Base-by-base conservation (phyloP, 2,113 vertebrate genomes). In the Brienomyrus longianalis region DNA sequence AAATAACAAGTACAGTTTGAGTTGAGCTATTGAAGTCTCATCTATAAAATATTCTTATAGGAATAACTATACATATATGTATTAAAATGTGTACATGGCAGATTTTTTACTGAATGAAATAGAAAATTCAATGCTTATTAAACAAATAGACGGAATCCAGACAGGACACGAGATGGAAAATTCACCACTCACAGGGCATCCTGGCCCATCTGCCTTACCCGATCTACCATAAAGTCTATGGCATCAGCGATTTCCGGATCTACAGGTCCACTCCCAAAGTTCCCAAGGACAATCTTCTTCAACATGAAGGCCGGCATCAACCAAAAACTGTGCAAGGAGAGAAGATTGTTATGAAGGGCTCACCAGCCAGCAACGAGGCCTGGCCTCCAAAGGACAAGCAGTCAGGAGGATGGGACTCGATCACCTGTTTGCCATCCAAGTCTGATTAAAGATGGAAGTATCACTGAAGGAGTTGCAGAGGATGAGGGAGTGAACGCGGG, bases 211-310 rank as follows among this genome's bases (percentile, higher is more conserved):
- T 88, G 83, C 90, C 97, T 96, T 95, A 99, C 98, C 96, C 98
- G 95, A 93, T 99, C 98, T 88, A 99, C 98, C 98, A 99, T 99
- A 93, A 99, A 99, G 94, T 99, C 98, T 74, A 99, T 99, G 45
- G 98, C 98, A 45, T 99, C 97, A 0, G 98, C 98, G 98, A 99
- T 99, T 93, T 98, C 95, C 5, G 97, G 94, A 93, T 99, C 98
- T n/a, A 99, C 95, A 0, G 97, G 98, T 93, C 98, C 98, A 94
- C 97, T 98, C 0, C 98, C 95, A 92, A 99, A 99, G 94, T 99
- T 99, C 80, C 97, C 98, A 66, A 99, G 96, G 90, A 99, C 97
- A 47, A 99, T 99, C 94, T 99, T 99, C 95, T 99, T 99, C 89
- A 99, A 95, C 97, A 99, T 97, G 93, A 99, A 99, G 43, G 98